phyloP scores from a whole-genome alignment of 2,888 invertebrate species.

The Philereme vetulata region DNA sequence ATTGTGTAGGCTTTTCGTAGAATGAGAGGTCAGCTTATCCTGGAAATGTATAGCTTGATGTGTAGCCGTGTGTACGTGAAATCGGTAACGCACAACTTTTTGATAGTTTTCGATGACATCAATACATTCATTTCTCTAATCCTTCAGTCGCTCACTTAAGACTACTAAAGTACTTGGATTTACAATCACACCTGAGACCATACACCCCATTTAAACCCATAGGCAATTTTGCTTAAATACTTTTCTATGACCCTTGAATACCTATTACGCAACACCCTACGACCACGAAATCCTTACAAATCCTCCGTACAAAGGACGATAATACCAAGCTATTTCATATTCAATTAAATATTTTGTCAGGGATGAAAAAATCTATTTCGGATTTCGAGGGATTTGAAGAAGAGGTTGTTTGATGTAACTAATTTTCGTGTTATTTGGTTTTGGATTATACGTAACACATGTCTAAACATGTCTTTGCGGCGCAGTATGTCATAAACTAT shows the following conservation, averaged over 20 bases:
- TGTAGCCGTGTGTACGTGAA: too few relatives aligned
- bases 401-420: conserved; percentile 43
- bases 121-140: neutral
- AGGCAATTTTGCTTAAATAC: conserved; percentile 71
- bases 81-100: too few relatives aligned
- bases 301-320: conserved; percentile 78
- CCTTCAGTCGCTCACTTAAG: conserved; percentile 7
- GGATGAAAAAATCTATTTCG: conserved; percentile 84
- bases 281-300: conserved; percentile 66
- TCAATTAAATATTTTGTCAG: conserved; percentile 87
- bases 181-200: conserved; percentile 62
- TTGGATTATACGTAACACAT: neutral
- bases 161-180: conserved; percentile 42
- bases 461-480: too few relatives aligned
- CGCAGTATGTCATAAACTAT: too few relatives aligned
- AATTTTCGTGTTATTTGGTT: conserved; percentile 34
- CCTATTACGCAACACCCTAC: conserved; percentile 65
- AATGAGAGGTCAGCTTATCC: too few relatives aligned
- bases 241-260: conserved; percentile 73
- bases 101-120: too few relatives aligned
- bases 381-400: conserved; percentile 57
- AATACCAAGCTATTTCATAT: conserved; percentile 86
- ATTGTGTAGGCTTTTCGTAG: too few relatives aligned
- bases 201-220: conserved; percentile 51
- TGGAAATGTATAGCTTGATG: too few relatives aligned